Conservation (phyloP, 2,113 vertebrate species). For the Mus pahari region DNA sequence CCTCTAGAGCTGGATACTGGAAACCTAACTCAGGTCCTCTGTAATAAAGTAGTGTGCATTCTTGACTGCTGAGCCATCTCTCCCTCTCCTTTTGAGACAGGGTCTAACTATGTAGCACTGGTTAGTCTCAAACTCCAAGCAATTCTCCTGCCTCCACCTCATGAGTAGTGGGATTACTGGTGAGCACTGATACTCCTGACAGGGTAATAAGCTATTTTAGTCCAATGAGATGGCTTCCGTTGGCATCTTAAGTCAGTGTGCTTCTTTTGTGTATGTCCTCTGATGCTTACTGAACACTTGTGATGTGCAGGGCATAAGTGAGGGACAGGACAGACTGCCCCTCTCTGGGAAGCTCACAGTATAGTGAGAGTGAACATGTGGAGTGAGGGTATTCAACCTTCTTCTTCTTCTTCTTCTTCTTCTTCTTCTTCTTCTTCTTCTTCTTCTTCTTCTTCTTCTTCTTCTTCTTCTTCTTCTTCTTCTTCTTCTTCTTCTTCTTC, state of each 20-base stretch:
- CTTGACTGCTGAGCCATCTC: neutral
- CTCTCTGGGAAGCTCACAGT: neutral
- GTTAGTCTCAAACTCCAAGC: neutral
- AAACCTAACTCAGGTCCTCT: neutral
- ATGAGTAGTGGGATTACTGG: neutral
- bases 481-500: no score
- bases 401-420: no score
- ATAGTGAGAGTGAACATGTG: neutral
- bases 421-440: no score
- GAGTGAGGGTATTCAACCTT: neutral
- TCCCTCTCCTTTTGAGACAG: neutral
- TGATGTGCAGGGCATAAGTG: neutral
- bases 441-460: no score
- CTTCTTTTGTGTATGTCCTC: neutral
- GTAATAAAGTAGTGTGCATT: neutral
- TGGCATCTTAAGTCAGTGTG: neutral
- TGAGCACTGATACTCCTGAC: neutral
- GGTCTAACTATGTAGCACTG: neutral
- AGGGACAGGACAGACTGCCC: neutral
- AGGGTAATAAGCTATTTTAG: neutral
- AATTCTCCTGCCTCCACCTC: neutral
- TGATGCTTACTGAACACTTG: neutral
- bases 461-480: no score
- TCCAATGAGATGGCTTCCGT: neutral
- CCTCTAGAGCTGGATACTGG: neutral